A percentile compares a stretch with the other conserved stretches of the same genome.
phyloP scores from a whole-genome alignment of 2,888 invertebrate genomes.

The Julus scandinavius region DNA sequence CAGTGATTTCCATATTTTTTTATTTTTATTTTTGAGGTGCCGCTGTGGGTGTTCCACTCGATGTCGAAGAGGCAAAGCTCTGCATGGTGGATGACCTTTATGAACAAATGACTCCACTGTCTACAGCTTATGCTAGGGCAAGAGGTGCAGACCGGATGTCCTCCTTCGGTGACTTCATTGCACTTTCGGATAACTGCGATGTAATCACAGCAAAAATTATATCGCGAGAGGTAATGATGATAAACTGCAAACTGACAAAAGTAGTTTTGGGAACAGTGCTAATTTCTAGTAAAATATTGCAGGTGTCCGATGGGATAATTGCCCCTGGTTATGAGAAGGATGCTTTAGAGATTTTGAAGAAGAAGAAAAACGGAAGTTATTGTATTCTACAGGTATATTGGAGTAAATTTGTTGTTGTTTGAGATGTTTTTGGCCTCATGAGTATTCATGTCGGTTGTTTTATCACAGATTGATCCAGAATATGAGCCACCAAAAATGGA shows the following conservation, averaged over 20 bases:
- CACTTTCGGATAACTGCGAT: conserved; percentile 92
- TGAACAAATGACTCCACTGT: conserved; percentile 80
- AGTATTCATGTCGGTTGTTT: background rate
- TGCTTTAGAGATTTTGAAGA: conserved; percentile 86
- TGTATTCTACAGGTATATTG: conserved; percentile 80
- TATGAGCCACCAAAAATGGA: conserved; percentile 86
- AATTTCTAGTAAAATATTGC: conserved; percentile 62
- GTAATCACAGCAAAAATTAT: conserved; percentile 90
- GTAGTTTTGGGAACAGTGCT: background rate
- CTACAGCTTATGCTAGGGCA: conserved; percentile 93
- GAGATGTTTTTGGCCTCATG: background rate
- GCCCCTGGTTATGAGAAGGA: conserved; percentile 89
- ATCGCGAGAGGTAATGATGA: conserved; percentile 72
- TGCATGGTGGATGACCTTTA: conserved; percentile 92
- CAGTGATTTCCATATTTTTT: conserved; percentile 65
- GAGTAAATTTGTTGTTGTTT: background rate
- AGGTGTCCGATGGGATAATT: conserved; percentile 98
- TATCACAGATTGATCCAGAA: conserved; percentile 80
- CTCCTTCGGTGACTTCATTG: conserved; percentile 98
- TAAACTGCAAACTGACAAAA: background rate
- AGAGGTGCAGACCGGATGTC: conserved; percentile 98
- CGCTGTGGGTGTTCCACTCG: conserved; percentile 86
- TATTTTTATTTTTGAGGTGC: conserved; percentile 68
- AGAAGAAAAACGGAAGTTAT: conserved; percentile 94
- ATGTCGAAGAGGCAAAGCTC: conserved; percentile 80